Base-by-base conservation (phyloP, 2,888 invertebrate species). In the Zygogramma bicolorata region DNA sequence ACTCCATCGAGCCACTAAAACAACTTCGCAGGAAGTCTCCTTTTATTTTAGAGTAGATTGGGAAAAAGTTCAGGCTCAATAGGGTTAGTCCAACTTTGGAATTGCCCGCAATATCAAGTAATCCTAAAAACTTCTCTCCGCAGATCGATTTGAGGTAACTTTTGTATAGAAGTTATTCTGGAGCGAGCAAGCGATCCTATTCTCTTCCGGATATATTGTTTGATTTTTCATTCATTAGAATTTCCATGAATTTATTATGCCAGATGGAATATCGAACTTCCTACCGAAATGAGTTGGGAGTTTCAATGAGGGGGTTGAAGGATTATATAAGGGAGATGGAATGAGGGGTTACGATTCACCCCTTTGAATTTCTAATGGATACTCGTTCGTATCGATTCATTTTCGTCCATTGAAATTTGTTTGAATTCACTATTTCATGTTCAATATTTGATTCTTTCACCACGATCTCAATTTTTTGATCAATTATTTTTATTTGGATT, bases 101-200 rank as follows among this genome's bases (percentile, higher is more conserved):
- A 53, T 53, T 53, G 53, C 25, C 53, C 53, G 53, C 27, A 53
- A 53, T 53, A 53, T 53, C 53, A 53, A 27, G 53, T 53, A 53
- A 53, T 27, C 53, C 25, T n/a, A 53, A 53, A 53, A 53, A 53
- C 22, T 53, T 53, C 53, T 46, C 20, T n/a, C n/a, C 3, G n/a
- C 3, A n/a, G 25, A 53, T 53, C 53, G 53, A 27, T 53, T 53
- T n/a, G 53, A 25, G 53, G 53, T 53, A 53, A 53, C 53, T 53
- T 53, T 27, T 53, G 53, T 53, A 53, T 53, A 27, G 53, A 53
- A 53, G 27, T 53, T 27, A 15, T 25, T 53, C 25, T 25, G 1
- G 25, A 6, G 53, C 27, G 53, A 53, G 27, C 25, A n/a, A 27
- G 25, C 27, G 53, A 13, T 22, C 5, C 13, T 22, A 27, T 27